Conservation (phyloP, 1,140 invertebrate genomes). For the Eumaeus atala region DNA sequence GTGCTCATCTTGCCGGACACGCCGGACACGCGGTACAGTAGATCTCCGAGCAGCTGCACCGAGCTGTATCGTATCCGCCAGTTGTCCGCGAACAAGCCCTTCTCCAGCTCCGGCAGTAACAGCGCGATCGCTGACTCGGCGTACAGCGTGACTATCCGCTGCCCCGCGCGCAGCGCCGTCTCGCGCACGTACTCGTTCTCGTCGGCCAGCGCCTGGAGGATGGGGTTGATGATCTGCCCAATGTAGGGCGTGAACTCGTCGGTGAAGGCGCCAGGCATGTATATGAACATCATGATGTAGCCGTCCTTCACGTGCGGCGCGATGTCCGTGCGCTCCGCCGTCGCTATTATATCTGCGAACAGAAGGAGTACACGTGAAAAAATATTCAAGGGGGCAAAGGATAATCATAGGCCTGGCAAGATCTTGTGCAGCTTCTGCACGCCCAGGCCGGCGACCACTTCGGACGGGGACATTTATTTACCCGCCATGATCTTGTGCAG, state of each 20-base stretch:
- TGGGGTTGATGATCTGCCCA: conserved; percentile 97
- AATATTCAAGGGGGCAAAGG: too few species aligned
- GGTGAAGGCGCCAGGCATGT: conserved; percentile 97
- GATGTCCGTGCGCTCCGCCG: conserved; percentile 94
- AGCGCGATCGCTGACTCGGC: conserved; percentile 96
- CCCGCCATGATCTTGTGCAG: conserved; percentile 96
- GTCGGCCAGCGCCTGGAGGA: conserved; percentile 97
- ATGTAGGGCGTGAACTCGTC: conserved; percentile 97
- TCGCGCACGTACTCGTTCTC: conserved; percentile 99
- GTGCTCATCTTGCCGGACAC: conserved; percentile 99
- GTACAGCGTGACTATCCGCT: conserved; percentile 97
- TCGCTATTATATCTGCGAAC: conserved; percentile 90
- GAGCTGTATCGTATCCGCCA: conserved; percentile 98
- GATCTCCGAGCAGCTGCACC: conserved; percentile 96
- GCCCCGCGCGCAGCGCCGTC: conserved; percentile 96
- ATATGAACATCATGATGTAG: conserved; percentile 99
- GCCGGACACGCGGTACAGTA: conserved; percentile 97
- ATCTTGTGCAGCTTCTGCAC: conserved; percentile 95
- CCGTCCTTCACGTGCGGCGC: conserved; percentile 99
- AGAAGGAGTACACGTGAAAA: neutral
- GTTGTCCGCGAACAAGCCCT: conserved; percentile 96
- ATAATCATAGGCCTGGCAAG: conserved; percentile 82
- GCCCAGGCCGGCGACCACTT: conserved; percentile 96
- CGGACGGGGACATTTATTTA: conserved; percentile 76
- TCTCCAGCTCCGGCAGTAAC: conserved; percentile 94